Conservation (phyloP, 2,113 vertebrate genomes). For the Oryzias javanicus region DNA sequence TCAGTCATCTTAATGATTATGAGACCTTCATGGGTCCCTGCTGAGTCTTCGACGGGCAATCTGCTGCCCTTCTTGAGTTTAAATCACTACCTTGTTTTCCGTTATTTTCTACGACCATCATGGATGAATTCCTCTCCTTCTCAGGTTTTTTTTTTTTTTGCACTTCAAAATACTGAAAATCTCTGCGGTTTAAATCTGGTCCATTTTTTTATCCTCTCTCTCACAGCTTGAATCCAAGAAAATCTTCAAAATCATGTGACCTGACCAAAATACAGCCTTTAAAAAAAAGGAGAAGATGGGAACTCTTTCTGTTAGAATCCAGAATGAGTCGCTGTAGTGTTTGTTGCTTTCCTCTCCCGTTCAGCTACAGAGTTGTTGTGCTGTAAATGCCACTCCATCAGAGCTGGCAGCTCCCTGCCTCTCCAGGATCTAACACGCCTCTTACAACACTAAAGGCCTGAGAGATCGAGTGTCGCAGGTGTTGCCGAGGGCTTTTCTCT, state of each 20-base stretch:
- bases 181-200: slow-evolving; percentile 16
- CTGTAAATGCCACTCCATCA: slow-evolving; percentile 58
- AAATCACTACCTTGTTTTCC: slow-evolving; percentile 32
- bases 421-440: slow-evolving; percentile 35
- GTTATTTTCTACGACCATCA: neutral
- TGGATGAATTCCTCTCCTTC: neutral
- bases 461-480: slow-evolving; percentile 15
- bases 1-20: slow-evolving; percentile 57
- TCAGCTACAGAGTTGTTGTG: slow-evolving; percentile 8
- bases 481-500: slow-evolving; percentile 18
- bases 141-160: slow-evolving; percentile 2
- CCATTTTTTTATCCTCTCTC: neutral
- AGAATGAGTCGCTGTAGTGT: slow-evolving; percentile 3
- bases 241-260: slow-evolving; percentile 35
- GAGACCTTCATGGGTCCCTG: slow-evolving; percentile 59
- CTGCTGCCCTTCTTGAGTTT: slow-evolving; percentile 19
- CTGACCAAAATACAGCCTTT: slow-evolving; percentile 4
- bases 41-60: slow-evolving; percentile 52
- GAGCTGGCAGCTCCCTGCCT: slow-evolving; percentile 18
- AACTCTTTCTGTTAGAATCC: neutral
- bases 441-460: slow-evolving; percentile 13
- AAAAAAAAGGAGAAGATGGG: slow-evolving; percentile 18
- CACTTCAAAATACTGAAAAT: slow-evolving; percentile 1
- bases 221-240: slow-evolving; percentile 5
- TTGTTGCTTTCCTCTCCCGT: slow-evolving; percentile 17